phyloP scores from a whole-genome alignment of 2,888 invertebrate species.

The Caenorhabditis sp. region DNA sequence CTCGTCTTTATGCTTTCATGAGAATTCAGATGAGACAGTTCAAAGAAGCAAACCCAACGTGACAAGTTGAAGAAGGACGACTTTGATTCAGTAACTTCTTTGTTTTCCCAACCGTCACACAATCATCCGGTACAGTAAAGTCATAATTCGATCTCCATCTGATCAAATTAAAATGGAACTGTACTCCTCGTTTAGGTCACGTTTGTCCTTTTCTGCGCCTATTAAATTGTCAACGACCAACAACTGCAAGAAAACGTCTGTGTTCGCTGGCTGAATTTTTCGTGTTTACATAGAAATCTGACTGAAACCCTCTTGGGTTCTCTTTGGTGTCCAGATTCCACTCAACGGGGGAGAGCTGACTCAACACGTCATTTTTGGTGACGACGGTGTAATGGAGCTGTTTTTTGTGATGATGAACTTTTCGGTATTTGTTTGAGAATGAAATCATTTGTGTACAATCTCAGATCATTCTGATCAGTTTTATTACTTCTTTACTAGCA shows the following conservation, averaged over 20 bases:
- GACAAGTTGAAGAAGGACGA: background rate
- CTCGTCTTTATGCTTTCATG: background rate
- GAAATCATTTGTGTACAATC: slow-evolving; percentile 19
- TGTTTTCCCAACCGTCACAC: background rate
- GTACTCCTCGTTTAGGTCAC: slow-evolving; percentile 38
- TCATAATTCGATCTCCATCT: slow-evolving; percentile 35
- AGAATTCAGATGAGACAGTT: no score
- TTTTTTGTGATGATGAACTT: slow-evolving; percentile 16
- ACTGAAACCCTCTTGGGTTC: slow-evolving; percentile 12
- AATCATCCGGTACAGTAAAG: slow-evolving; percentile 5
- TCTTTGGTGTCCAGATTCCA: slow-evolving; percentile 17
- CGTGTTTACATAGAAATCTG: slow-evolving; percentile 11
- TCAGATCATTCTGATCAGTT: slow-evolving; percentile 36
- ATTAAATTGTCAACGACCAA: slow-evolving; percentile 27
- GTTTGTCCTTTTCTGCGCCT: slow-evolving; percentile 26
- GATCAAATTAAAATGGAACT: slow-evolving; percentile 55
- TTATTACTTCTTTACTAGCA: background rate
- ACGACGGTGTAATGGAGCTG: background rate
- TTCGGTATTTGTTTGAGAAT: background rate
- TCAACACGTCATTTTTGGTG: slow-evolving; percentile 28
- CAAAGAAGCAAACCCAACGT: background rate
- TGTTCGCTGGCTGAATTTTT: slow-evolving; percentile 25
- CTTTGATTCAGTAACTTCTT: background rate
- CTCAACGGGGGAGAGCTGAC: slow-evolving; percentile 10
- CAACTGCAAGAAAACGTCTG: slow-evolving; percentile 1